Conservation (phyloP, 1,140 invertebrate genomes). For the Eufriesea mexicana region DNA sequence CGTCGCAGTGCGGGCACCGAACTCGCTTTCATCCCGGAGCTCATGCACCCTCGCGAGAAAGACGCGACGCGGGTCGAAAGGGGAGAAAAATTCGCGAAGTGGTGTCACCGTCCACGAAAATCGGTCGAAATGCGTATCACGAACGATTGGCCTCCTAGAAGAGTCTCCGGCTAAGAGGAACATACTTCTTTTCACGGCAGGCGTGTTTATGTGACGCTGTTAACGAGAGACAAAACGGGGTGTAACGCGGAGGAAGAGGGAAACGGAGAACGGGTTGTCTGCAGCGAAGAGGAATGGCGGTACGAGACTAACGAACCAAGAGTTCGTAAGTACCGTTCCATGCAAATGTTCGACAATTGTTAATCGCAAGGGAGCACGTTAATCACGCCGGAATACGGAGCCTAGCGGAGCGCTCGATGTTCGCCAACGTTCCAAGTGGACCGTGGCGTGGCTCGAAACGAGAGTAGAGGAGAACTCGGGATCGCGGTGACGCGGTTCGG, state of each 20-base stretch:
- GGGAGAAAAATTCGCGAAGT: no score
- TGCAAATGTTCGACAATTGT: constrained; percentile 26
- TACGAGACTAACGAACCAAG: background rate
- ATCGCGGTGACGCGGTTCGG: background rate
- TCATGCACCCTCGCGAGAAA: no score
- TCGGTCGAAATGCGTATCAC: no score
- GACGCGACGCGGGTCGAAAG: no score
- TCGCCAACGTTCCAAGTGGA: background rate
- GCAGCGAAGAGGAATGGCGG: constrained; percentile 16
- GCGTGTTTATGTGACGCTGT: background rate
- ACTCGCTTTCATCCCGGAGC: background rate
- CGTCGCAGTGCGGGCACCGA: background rate
- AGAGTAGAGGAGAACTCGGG: background rate
- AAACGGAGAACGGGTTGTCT: constrained; percentile 13
- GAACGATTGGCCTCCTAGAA: no score
- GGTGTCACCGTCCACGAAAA: no score
- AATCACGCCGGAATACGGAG: background rate
- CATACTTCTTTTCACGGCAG: background rate
- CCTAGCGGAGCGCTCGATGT: no score
- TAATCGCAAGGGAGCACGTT: constrained; percentile 2
- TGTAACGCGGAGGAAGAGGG: background rate
- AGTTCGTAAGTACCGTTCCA: background rate
- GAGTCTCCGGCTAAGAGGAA: background rate
- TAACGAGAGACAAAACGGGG: constrained; percentile 4
- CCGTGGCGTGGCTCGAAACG: no score